Percentiles rank a stretch among this genome's conserved stretches.
Conservation (phyloP, 2,113 vertebrate genomes). For the Bungarus multicinctus region DNA sequence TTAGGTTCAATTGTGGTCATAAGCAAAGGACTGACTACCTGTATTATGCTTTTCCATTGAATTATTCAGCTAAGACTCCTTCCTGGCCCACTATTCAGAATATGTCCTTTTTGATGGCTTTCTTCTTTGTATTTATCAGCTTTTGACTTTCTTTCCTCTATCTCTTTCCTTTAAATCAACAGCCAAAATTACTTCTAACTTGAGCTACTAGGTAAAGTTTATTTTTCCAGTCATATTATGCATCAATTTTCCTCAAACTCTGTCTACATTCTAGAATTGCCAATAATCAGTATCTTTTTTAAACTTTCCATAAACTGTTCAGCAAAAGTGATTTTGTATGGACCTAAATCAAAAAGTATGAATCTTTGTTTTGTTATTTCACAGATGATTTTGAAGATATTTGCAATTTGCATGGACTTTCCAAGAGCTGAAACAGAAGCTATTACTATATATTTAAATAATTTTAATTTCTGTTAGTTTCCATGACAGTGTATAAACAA, state of each 20-base stretch:
- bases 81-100: too few species aligned
- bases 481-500: slow-evolving; percentile 32
- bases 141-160: background rate
- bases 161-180: background rate
- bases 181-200: background rate
- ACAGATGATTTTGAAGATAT: background rate
- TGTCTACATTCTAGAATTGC: background rate
- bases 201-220: background rate
- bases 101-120: background rate
- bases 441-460: slow-evolving; percentile 1
- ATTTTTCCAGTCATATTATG: background rate
- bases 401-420: background rate
- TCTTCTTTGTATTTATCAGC: background rate
- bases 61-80: background rate
- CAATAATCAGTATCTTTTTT: background rate
- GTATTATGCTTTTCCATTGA: background rate
- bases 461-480: slow-evolving; percentile 32
- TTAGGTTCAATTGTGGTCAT: background rate
- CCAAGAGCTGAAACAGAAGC: slow-evolving; percentile 1
- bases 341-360: background rate
- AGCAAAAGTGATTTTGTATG: background rate
- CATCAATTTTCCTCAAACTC: background rate
- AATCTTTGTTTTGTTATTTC: background rate
- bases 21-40: background rate
- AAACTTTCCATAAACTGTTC: background rate